phyloP scores from a whole-genome alignment of 1,140 invertebrate species.

The Apis florea region DNA sequence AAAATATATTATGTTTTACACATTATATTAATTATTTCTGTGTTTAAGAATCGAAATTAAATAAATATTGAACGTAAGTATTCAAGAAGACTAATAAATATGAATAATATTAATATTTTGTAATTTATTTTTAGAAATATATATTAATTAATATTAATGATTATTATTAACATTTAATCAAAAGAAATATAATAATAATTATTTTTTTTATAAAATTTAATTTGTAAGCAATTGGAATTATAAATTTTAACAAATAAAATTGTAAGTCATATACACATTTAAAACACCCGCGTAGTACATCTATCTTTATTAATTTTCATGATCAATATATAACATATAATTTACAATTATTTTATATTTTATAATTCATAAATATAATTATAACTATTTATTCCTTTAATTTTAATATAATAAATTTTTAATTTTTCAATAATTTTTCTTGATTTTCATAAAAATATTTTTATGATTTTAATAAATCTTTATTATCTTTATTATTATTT shows the following conservation, averaged over 20 bases:
- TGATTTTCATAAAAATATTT: neutral
- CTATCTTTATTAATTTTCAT: neutral
- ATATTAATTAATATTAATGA: neutral
- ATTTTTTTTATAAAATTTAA: neutral
- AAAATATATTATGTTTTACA: neutral
- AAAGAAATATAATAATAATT: neutral
- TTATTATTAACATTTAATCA: neutral
- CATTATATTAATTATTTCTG: neutral
- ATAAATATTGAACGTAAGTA: neutral
- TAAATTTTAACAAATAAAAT: neutral
- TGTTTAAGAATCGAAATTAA: neutral
- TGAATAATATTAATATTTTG: neutral
- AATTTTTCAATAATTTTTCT: neutral
- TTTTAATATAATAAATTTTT: neutral
- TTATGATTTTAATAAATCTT: neutral
- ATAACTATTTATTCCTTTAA: neutral
- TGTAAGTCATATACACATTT: neutral
- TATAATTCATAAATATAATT: neutral
- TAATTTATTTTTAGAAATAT: neutral
- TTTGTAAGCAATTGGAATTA: neutral
- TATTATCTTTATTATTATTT: too few relatives aligned
- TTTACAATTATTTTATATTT: neutral
- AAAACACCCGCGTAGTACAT: constrained; percentile 18
- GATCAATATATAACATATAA: neutral
- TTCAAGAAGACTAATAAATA: neutral